Conservation (phyloP, 2,797 vertebrate species). For the Eupleurogrammus muticus region DNA sequence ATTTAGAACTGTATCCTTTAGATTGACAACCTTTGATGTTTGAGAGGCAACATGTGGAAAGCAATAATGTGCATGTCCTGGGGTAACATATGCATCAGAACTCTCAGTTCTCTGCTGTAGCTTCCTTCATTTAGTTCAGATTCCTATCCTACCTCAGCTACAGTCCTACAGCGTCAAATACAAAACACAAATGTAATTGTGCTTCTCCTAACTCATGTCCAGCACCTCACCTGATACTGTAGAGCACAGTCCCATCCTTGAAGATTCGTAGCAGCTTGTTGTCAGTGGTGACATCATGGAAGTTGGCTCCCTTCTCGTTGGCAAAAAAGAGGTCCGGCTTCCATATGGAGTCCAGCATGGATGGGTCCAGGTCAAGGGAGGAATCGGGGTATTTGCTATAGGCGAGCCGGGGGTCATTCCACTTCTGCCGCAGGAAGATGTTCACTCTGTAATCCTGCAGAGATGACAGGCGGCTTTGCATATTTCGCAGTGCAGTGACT, state of each 20-base stretch:
- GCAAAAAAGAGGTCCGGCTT: conserved; percentile 99
- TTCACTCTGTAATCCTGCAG: conserved; percentile 98
- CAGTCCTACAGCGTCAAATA: not conserved
- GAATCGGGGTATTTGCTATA: conserved; percentile 98
- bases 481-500: conserved; percentile 52
- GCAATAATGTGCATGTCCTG: conserved; percentile 58
- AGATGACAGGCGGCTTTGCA: conserved; percentile 71
- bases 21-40: conserved; percentile 71
- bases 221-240: conserved; percentile 99
- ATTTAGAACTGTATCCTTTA: conserved; percentile 56
- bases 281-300: conserved; percentile 98
- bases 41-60: conserved; percentile 54
- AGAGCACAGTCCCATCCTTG: conserved; percentile 95
- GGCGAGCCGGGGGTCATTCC: conserved; percentile 96
- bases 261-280: conserved; percentile 98
- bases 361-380: conserved; percentile 97
- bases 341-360: conserved; percentile 99
- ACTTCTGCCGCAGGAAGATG: conserved; percentile 98
- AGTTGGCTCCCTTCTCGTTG: conserved; percentile 98
- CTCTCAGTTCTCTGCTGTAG: conserved; percentile 28
- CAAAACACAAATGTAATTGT: not conserved
- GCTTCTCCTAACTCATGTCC: conserved; percentile 35
- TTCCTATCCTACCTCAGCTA: conserved; percentile 22
- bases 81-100: conserved; percentile 43
- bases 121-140: conserved; percentile 13